These are phyloP conservation scores for Dugesia japonica DNA, from an alignment of 2,888 invertebrate species.

Conservation along the genomic window DNA sequence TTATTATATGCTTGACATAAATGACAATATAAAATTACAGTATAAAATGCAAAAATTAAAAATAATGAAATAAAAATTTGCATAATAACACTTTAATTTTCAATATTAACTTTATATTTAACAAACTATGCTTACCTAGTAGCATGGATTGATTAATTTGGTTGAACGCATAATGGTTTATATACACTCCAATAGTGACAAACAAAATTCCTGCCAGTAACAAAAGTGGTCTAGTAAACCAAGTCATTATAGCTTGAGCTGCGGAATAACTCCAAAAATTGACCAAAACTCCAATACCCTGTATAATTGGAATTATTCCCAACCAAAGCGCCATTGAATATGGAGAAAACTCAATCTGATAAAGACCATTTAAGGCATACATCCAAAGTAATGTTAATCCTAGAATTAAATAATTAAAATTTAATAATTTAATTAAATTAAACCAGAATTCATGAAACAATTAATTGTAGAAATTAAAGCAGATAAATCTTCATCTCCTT, in stretches of 20 bases:
- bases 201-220: conserved; percentile 44
- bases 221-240: conserved; percentile 45
- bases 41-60: no score
- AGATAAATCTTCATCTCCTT: conserved; percentile 42
- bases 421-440: no score
- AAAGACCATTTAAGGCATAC: not conserved
- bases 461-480: conserved; percentile 42
- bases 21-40: no score
- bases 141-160: conserved; percentile 38
- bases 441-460: conserved; percentile 37
- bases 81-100: no score
- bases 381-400: not conserved
- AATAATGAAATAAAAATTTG: no score
- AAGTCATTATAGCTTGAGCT: conserved; percentile 43
- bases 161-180: conserved; percentile 46
- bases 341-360: not conserved
- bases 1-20: no score
- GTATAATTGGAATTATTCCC: conserved; percentile 4
- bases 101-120: no score
- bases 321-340: not conserved
- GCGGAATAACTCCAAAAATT: conserved; percentile 34
- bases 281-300: not conserved
- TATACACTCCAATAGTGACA: conserved; percentile 46
- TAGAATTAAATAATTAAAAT: no score
- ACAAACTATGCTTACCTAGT: not conserved